Conservation (phyloP, 2,888 invertebrate species). For the Cryptus viduatorius region DNA sequence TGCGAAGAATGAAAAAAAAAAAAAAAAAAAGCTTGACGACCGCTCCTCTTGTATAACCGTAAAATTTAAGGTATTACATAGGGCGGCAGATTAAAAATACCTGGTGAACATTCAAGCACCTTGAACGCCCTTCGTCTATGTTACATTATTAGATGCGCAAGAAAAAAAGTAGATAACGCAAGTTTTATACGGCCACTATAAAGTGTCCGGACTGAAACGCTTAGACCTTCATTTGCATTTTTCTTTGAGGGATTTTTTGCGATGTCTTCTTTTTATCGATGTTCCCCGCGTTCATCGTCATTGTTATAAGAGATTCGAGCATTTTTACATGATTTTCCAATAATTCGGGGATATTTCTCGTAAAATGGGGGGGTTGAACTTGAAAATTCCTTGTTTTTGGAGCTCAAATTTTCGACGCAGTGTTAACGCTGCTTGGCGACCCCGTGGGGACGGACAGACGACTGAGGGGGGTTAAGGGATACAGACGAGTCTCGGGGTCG, state of each 20-base stretch:
- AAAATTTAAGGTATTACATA: constrained; percentile 19
- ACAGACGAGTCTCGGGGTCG: constrained; percentile 25
- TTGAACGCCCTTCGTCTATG: not conserved
- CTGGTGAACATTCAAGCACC: constrained; percentile 23
- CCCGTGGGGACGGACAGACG: constrained; percentile 38
- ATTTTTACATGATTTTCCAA: constrained; percentile 57
- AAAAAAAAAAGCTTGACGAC: not conserved
- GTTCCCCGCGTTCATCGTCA: constrained; percentile 12
- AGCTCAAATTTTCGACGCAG: constrained; percentile 50
- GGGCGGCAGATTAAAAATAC: constrained; percentile 45
- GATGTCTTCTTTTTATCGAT: not conserved
- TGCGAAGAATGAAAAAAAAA: constrained; percentile 16
- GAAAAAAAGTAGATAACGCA: constrained; percentile 18
- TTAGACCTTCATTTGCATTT: constrained; percentile 47
- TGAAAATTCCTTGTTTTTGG: constrained; percentile 18
- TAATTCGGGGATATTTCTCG: constrained; percentile 34
- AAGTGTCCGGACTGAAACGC: constrained; percentile 30
- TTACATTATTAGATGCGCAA: constrained; percentile 11
- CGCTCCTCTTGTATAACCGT: constrained; percentile 30
- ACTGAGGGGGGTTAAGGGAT: constrained; percentile 26
- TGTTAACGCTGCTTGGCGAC: constrained; percentile 52
- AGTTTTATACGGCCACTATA: constrained; percentile 29
- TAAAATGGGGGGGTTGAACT: constrained; percentile 26
- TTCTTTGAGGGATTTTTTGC: not conserved
- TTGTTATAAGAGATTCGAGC: constrained; percentile 33